Evolutionary conservation across 2,113 vertebrate species (phyloP).

Genomic region (Toxotes chatareus): DNA sequence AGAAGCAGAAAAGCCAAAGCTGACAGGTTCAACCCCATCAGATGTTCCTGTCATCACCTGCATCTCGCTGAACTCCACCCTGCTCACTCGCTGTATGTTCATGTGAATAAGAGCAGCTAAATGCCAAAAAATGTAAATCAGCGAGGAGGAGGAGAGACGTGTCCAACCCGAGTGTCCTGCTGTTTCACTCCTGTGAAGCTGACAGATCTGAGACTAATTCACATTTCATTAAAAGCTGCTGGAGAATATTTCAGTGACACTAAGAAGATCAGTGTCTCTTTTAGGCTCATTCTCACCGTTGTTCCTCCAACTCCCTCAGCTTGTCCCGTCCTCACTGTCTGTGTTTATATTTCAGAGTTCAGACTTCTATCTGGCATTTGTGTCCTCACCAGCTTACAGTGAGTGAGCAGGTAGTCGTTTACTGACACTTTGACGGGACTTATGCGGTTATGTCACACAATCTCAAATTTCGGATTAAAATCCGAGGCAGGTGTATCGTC

Average conservation of each 20-base stretch:
- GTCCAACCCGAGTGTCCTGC: slow-evolving; percentile 12
- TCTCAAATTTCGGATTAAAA: background rate
- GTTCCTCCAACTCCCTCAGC: background rate
- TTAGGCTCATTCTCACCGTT: background rate
- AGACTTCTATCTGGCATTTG: background rate
- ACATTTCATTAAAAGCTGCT: slow-evolving; percentile 20
- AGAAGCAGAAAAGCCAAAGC: background rate
- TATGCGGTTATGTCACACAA: background rate
- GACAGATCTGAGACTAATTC: slow-evolving; percentile 6
- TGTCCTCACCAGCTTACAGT: slow-evolving; percentile 5
- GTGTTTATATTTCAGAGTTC: background rate
- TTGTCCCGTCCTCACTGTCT: background rate
- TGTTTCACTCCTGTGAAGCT: background rate
- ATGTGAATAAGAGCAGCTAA: background rate
- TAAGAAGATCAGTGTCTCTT: slow-evolving; percentile 50
- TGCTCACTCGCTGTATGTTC: background rate
- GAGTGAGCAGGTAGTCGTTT: slow-evolving; percentile 31
- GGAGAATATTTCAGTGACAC: slow-evolving; percentile 9
- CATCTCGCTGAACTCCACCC: background rate
- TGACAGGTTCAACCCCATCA: slow-evolving; percentile 16
- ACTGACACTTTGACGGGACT: background rate
- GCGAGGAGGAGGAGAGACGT: background rate
- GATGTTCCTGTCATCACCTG: background rate
- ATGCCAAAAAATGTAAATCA: background rate
- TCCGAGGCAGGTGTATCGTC: background rate